These are phyloP conservation scores for Psittacula derbiana DNA, from an alignment of 2,797 vertebrate species.

Conservation along the genomic window DNA sequence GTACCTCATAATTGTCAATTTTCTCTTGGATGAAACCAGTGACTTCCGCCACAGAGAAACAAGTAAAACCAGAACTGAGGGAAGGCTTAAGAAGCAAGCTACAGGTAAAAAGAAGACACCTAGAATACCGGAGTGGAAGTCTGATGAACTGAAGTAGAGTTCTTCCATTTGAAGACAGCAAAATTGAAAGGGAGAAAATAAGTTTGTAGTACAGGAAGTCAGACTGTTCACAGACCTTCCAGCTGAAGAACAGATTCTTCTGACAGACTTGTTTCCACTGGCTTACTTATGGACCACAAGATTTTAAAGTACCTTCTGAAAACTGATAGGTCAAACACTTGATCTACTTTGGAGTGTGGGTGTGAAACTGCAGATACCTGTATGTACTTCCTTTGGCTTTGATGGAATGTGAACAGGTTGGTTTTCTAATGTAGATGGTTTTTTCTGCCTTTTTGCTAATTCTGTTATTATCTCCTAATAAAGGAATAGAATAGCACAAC, in stretches of 20 bases:
- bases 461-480: neutral
- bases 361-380: neutral
- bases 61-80: neutral
- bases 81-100: neutral
- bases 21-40: neutral
- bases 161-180: neutral
- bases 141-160: neutral
- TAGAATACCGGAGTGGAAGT: neutral
- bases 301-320: slow-evolving; percentile 1
- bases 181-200: neutral
- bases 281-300: neutral
- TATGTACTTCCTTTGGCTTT: neutral
- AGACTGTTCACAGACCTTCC: neutral
- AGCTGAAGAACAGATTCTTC: neutral
- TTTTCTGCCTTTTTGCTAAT: neutral
- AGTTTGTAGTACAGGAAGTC: neutral
- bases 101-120: neutral
- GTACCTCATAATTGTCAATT: neutral
- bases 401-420: neutral
- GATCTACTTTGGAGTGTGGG: neutral
- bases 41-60: neutral
- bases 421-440: neutral
- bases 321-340: neutral
- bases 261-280: neutral
- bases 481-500: neutral